Evolutionary conservation across 1,140 invertebrate species (phyloP), one percentile per base, ranked within the genome.

Genomic region (Carposina sasakii): DNA sequence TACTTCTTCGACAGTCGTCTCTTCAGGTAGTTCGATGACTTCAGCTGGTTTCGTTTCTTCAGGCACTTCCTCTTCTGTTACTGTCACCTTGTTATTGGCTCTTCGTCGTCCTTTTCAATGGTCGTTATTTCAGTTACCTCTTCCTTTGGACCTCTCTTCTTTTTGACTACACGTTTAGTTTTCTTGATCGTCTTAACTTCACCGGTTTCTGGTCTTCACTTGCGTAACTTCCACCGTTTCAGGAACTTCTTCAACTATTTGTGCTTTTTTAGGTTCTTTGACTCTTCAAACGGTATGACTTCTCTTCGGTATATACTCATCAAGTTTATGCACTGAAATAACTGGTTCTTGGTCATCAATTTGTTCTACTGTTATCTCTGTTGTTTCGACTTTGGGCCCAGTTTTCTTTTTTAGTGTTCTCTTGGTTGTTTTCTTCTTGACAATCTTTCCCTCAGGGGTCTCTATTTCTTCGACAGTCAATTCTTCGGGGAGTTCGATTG

Each of bases 381-480:
- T 62, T 51, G 69, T 52, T 44, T 75, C 63, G 47, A 66, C 57
- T 37, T 64, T 52, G 43, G 67, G 68, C 9, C 54, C 57, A 46
- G 36, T 21, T 50, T 26, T 49, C 12, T 41, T 1, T 13, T 2
- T 10, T 24, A 0, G 12, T 31, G 4, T 49, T 40, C 5, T 41
- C 48, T 1, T 31, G 5, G 15, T 1, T n/a, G 31, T 21, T 49
- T 49, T 30, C 0, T n/a, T n/a, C n/a, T n/a, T n/a, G n/a, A n/a
- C n/a, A n/a, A n/a, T n/a, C n/a, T n/a, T n/a, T n/a, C n/a, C n/a
- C n/a, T n/a, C n/a, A n/a, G n/a, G n/a, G n/a, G n/a, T n/a, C n/a
- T n/a, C n/a, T n/a, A n/a, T n/a, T n/a, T n/a, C n/a, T n/a, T n/a
- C n/a, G n/a, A n/a, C n/a, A 1, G 45, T 48, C 12, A 56, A 24